Evolutionary conservation across 2,113 vertebrate species (phyloP).

Genomic region (Coryphaenoides rupestris): DNA sequence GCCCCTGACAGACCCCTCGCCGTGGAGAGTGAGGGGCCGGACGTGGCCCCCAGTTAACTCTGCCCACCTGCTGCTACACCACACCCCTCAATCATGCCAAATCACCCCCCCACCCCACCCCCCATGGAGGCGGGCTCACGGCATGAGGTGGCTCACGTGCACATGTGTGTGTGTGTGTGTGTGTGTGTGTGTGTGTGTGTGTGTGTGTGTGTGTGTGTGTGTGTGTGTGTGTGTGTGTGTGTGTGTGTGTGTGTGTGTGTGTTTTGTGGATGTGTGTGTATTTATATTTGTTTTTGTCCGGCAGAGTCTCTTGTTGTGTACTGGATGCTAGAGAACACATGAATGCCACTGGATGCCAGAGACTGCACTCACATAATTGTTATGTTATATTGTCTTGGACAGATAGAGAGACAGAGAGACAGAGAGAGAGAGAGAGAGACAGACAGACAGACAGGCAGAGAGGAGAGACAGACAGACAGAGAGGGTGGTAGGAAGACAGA

Average conservation of each 20-base stretch:
- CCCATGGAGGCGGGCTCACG: slow-evolving; percentile 7
- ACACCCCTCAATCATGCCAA: slow-evolving; percentile 48
- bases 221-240: not conserved
- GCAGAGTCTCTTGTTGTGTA: too few relatives aligned
- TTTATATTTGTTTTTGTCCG: too few relatives aligned
- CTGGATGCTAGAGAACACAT: too few relatives aligned
- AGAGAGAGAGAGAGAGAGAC: too few relatives aligned
- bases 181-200: not conserved
- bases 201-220: not conserved
- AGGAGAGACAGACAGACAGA: too few relatives aligned
- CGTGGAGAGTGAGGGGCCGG: slow-evolving; percentile 36
- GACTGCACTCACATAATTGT: too few relatives aligned
- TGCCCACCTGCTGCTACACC: slow-evolving; percentile 39
- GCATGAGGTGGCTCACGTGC: not conserved
- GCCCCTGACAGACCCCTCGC: slow-evolving; percentile 59
- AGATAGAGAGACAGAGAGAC: too few relatives aligned
- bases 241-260: not conserved
- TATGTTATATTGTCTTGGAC: too few relatives aligned
- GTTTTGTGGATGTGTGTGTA: not conserved
- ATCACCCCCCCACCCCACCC: slow-evolving; percentile 4
- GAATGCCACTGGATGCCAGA: too few relatives aligned
- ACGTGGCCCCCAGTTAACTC: slow-evolving; percentile 50
- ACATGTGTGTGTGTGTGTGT: not conserved
- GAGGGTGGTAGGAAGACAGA: too few relatives aligned
- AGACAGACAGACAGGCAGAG: too few relatives aligned